phyloP scores from a whole-genome alignment of 2,888 invertebrate genomes.

The Trileptium ribeirensis region DNA sequence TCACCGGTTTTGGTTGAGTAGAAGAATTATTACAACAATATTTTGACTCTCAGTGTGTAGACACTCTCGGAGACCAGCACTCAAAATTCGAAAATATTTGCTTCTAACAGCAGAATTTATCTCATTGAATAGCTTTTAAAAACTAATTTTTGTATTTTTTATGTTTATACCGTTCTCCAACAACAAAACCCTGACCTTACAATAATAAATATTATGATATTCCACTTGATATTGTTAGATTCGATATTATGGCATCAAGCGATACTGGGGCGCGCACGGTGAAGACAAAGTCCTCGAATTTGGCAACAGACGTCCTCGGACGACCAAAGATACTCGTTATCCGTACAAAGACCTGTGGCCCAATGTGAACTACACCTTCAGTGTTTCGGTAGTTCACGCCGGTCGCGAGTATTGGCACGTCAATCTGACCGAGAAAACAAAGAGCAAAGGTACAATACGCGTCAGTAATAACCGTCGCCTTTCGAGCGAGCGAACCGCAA shows the following conservation, averaged over 20 bases:
- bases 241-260: background rate
- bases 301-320: background rate
- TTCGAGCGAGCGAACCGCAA: too few species aligned
- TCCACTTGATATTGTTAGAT: background rate
- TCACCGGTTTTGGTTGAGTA: too few species aligned
- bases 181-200: too few species aligned
- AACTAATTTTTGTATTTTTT: too few species aligned
- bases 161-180: too few species aligned
- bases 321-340: background rate
- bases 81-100: too few species aligned
- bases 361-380: slow-evolving; percentile 22
- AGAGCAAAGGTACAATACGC: background rate
- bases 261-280: background rate
- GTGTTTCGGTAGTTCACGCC: background rate
- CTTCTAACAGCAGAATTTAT: too few species aligned
- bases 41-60: too few species aligned
- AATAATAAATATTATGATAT: too few species aligned
- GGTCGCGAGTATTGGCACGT: slow-evolving; percentile 5
- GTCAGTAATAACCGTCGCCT: background rate
- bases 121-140: too few species aligned
- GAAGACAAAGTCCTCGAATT: slow-evolving; percentile 5
- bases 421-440: slow-evolving; percentile 5
- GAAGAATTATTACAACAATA: too few species aligned
- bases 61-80: too few species aligned
- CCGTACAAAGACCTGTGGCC: slow-evolving; percentile 17